Conservation (phyloP, 2,888 invertebrate species). For the Aphelenchoides bicaudatus region DNA sequence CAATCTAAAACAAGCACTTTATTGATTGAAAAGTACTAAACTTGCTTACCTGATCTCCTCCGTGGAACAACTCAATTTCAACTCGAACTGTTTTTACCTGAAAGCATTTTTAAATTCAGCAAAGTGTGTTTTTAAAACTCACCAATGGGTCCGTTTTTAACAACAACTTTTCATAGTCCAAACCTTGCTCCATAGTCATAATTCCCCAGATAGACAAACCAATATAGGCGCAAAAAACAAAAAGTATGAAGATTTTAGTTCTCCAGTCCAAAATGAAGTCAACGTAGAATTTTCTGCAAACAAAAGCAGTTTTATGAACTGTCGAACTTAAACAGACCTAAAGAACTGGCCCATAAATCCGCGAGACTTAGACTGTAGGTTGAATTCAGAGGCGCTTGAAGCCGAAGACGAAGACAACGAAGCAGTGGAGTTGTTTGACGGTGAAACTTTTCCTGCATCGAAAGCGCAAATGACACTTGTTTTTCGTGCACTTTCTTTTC, state of each 20-base stretch:
- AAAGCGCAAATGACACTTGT: not conserved
- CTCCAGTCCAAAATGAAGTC: slow-evolving; percentile 51
- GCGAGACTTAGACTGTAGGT: slow-evolving; percentile 37
- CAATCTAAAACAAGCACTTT: slow-evolving; percentile 40
- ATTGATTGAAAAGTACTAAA: not conserved
- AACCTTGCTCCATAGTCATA: slow-evolving; percentile 65
- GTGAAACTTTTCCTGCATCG: too few relatives aligned
- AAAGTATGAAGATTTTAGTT: slow-evolving; percentile 67
- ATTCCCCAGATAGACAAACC: slow-evolving; percentile 73
- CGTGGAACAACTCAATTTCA: slow-evolving; percentile 59
- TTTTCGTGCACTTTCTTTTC: not conserved
- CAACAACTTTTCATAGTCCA: slow-evolving; percentile 58
- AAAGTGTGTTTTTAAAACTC: too few relatives aligned
- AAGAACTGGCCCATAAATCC: slow-evolving; percentile 53
- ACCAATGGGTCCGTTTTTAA: slow-evolving; percentile 53
- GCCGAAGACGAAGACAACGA: slow-evolving; percentile 25
- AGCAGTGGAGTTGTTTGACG: slow-evolving; percentile 12
- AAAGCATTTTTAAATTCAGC: too few relatives aligned
- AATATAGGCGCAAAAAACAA: slow-evolving; percentile 75
- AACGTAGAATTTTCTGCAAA: slow-evolving; percentile 52
- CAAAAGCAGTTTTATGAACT: slow-evolving; percentile 1
- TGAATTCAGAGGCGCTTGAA: slow-evolving; percentile 24
- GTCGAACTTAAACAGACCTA: slow-evolving; percentile 26
- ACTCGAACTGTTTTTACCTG: slow-evolving; percentile 44
- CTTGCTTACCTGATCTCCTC: slow-evolving; percentile 53